phyloP scores from a whole-genome alignment of 2,113 vertebrate genomes.

The Conger conger region DNA sequence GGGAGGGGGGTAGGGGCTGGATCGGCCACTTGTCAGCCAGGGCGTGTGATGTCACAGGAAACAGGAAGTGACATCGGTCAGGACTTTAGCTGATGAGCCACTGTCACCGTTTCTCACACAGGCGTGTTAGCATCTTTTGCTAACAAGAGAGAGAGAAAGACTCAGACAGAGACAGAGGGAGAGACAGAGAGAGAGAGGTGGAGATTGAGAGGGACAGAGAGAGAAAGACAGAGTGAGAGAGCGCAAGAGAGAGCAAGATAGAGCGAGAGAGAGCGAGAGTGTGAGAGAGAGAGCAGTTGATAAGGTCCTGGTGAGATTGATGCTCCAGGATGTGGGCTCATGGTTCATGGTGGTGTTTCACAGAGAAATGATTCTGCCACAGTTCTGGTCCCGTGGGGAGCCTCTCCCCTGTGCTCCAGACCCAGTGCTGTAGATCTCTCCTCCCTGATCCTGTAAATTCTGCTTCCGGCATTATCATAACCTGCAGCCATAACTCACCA shows the following conservation, averaged over 20 bases:
- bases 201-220: background rate
- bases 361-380: slow-evolving; percentile 61
- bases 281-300: background rate
- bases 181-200: background rate
- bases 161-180: too few relatives aligned
- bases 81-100: too few relatives aligned
- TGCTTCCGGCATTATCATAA: slow-evolving; percentile 67
- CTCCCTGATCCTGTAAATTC: slow-evolving; percentile 70
- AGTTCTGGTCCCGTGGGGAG: slow-evolving; percentile 36
- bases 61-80: background rate
- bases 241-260: too few relatives aligned
- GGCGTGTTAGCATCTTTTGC: too few relatives aligned
- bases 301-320: slow-evolving; percentile 63
- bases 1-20: slow-evolving; percentile 51
- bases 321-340: slow-evolving; percentile 66
- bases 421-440: slow-evolving; percentile 62
- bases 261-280: background rate
- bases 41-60: slow-evolving; percentile 31
- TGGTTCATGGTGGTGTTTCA: slow-evolving; percentile 76
- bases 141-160: too few relatives aligned
- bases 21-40: slow-evolving; percentile 34
- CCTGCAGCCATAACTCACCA: slow-evolving; percentile 71
- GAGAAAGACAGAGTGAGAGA: too few relatives aligned
- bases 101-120: too few relatives aligned
- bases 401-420: slow-evolving; percentile 57